Evolutionary conservation across 2,888 invertebrate genomes (phyloP).

Genomic region (Polymixis flavicincta): DNA sequence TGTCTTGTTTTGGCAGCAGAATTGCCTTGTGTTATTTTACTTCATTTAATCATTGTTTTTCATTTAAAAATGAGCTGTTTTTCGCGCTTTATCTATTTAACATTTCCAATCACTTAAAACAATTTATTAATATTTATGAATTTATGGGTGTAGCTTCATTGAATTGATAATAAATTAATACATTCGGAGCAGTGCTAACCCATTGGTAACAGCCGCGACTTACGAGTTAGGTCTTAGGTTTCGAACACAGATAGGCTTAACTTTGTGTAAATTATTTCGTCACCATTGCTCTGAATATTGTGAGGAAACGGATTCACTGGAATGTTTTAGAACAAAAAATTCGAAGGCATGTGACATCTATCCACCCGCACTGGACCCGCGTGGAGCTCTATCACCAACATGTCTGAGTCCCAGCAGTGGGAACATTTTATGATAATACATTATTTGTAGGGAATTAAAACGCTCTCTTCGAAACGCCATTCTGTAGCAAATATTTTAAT

Average conservation of each 20-base stretch:
- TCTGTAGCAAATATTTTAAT: neutral
- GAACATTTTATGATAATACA: neutral
- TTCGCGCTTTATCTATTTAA: neutral
- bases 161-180: neutral
- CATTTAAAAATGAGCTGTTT: neutral
- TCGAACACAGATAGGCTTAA: neutral
- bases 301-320: neutral
- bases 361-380: neutral
- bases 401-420: neutral
- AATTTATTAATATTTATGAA: neutral
- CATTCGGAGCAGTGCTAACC: neutral
- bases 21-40: slow-evolving; percentile 16
- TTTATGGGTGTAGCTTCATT: neutral
- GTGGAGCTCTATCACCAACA: neutral
- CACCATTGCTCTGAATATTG: neutral
- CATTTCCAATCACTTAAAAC: neutral
- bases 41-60: neutral
- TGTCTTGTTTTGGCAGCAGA: slow-evolving; percentile 66
- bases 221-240: neutral
- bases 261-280: neutral
- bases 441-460: neutral
- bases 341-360: neutral
- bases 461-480: neutral
- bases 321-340: neutral
- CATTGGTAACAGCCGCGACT: neutral